Percentiles rank a stretch among this genome's conserved stretches.
Evolutionary conservation across 2,797 vertebrate species (phyloP).

Genomic region (Coccyzus lansbergi): DNA sequence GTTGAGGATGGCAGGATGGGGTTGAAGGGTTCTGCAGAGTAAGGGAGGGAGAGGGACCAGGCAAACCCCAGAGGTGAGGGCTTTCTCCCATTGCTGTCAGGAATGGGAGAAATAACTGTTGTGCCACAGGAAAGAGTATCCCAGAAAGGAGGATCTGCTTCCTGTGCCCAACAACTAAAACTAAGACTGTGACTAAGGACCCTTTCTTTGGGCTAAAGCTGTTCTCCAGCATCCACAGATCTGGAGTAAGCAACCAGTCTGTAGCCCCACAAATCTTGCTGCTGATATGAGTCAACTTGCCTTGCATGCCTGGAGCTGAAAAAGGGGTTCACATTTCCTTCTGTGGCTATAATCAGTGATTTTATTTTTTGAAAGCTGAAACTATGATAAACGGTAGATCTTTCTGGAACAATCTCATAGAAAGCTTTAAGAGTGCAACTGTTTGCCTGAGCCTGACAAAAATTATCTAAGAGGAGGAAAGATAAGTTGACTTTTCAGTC

Average conservation of each 20-base stretch:
- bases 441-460: neutral
- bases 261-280: neutral
- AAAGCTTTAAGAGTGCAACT: neutral
- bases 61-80: neutral
- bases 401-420: neutral
- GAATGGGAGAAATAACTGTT: neutral
- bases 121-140: neutral
- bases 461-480: neutral
- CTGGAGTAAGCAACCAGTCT: neutral
- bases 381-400: neutral
- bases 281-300: neutral
- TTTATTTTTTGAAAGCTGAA: neutral
- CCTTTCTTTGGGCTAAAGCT: neutral
- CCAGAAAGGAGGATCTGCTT: neutral
- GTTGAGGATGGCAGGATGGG: neutral
- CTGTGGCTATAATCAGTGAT: neutral
- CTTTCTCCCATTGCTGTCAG: neutral
- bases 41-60: neutral
- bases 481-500: neutral
- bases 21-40: neutral
- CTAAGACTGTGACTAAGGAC: neutral
- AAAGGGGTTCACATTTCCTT: accelerated
- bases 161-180: neutral
- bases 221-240: neutral
- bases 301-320: neutral